Conservation (phyloP, 2,888 invertebrate genomes). For the Biston betularia region DNA sequence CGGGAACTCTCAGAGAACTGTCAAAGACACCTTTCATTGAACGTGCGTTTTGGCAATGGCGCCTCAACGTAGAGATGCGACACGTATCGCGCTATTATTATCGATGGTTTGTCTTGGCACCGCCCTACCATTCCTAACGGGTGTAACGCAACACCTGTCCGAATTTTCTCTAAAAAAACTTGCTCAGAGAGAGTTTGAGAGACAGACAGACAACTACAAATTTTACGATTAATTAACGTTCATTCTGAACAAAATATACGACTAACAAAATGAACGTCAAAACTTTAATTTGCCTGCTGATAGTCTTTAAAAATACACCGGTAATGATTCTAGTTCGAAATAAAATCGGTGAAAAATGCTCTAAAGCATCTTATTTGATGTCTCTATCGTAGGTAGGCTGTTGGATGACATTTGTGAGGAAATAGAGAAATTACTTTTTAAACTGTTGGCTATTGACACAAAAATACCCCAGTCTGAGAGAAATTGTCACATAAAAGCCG, state of each 20-base stretch:
- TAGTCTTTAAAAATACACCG: constrained; percentile 25
- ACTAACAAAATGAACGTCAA: constrained; percentile 33
- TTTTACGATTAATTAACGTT: constrained; percentile 40
- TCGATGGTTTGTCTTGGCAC: constrained; percentile 49
- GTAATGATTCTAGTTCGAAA: constrained; percentile 31
- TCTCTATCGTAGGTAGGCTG: constrained; percentile 17
- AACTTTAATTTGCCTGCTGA: constrained; percentile 31
- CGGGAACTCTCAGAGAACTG: constrained; percentile 45
- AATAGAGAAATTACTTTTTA: constrained; percentile 27
- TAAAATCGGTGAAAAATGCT: constrained; percentile 28
- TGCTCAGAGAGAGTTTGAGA: constrained; percentile 19
- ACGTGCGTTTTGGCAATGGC: constrained; percentile 74
- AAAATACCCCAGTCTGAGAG: constrained; percentile 6
- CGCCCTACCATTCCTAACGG: constrained; percentile 38
- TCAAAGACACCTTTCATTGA: constrained; percentile 67
- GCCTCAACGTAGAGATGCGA: constrained; percentile 60
- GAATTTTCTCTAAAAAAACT: constrained; percentile 28
- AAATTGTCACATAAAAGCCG: constrained; percentile 7
- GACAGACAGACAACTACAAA: constrained; percentile 36
- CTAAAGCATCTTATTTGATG: constrained; percentile 26
- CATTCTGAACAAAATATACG: constrained; percentile 32
- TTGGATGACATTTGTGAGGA: constrained; percentile 22
- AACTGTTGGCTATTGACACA: constrained; percentile 19
- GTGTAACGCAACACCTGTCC: constrained; percentile 45
- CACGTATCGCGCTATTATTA: constrained; percentile 32